Conservation (phyloP, 2,888 invertebrate species). For the Furcula furcula region DNA sequence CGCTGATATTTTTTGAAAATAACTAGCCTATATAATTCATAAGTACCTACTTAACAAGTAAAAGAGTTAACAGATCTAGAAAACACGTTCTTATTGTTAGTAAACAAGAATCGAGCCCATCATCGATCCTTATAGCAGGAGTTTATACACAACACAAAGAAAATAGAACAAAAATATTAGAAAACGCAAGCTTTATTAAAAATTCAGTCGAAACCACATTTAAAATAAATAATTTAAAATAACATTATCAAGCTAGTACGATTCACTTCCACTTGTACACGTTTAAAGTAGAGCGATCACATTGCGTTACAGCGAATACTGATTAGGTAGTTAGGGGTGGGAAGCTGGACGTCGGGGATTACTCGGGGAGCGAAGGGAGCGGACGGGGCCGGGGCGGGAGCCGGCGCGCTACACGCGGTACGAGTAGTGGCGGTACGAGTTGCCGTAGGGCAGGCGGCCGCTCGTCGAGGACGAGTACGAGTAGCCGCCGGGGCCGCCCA, state of each 20-base stretch:
- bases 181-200: conserved; percentile 80
- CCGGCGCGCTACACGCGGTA: conserved; percentile 88
- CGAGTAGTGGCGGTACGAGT: conserved; percentile 91
- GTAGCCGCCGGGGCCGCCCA: conserved; percentile 91
- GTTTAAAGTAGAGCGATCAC: conserved; percentile 72
- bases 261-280: conserved; percentile 64
- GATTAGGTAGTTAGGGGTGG: conserved; percentile 54
- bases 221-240: conserved; percentile 57
- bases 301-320: conserved; percentile 73
- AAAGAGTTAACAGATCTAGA: conserved; percentile 14
- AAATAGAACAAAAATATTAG: conserved; percentile 53
- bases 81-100: conserved; percentile 47
- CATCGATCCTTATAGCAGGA: conserved; percentile 51
- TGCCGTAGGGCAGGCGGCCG: conserved; percentile 92
- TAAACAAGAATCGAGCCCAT: conserved; percentile 61
- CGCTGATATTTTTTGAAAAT: too few relatives aligned
- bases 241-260: conserved; percentile 55
- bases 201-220: conserved; percentile 75
- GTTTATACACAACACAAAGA: conserved; percentile 55
- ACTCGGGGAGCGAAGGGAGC: conserved; percentile 26
- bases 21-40: too few relatives aligned
- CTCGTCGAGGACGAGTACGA: conserved; percentile 90
- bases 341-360: conserved; percentile 37
- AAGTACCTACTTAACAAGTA: too few relatives aligned
- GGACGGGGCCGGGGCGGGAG: conserved; percentile 39